Evolutionary conservation across 2,113 vertebrate species (phyloP).

Genomic region (Progne subis): DNA sequence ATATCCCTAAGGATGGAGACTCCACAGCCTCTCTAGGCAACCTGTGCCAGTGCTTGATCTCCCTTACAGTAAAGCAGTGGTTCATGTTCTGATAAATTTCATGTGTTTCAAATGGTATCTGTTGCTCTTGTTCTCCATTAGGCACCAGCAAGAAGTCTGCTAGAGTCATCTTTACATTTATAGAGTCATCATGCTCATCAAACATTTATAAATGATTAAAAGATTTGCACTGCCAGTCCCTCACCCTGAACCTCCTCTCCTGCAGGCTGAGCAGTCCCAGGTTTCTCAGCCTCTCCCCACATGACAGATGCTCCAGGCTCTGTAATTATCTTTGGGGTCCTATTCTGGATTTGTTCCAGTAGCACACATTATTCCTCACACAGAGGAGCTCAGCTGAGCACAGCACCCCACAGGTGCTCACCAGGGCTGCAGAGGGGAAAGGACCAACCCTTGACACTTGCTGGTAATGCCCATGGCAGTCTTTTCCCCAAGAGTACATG

Average conservation of each 20-base stretch:
- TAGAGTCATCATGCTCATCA: not conserved
- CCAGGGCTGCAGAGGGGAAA: not conserved
- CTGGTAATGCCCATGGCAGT: not conserved
- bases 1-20: not conserved
- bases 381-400: not conserved
- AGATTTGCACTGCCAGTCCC: not conserved
- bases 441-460: not conserved
- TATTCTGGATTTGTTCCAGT: not conserved
- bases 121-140: not conserved
- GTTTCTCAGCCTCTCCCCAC: not conserved
- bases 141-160: not conserved
- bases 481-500: not conserved
- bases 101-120: not conserved
- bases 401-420: not conserved
- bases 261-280: not conserved
- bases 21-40: not conserved
- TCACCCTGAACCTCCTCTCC: not conserved
- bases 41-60: not conserved
- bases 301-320: not conserved
- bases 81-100: not conserved
- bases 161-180: not conserved
- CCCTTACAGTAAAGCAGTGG: not conserved
- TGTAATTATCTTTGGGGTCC: not conserved
- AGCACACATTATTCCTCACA: rapidly evolving
- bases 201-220: not conserved